phyloP scores from a whole-genome alignment of 2,888 invertebrate species.

The Crioceris asparagi region DNA sequence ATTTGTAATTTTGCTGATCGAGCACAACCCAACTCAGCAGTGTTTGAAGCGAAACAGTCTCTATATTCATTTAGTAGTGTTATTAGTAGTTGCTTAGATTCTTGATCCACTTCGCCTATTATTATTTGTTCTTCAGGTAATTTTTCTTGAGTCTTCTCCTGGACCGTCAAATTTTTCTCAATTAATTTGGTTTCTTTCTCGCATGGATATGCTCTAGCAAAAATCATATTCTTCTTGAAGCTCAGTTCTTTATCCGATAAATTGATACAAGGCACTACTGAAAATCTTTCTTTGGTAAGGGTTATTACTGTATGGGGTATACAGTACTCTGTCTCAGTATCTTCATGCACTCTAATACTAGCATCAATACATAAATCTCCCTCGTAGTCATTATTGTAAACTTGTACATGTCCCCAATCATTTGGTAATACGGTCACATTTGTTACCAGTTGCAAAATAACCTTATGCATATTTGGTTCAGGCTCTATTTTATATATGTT shows the following conservation, averaged over 20 bases:
- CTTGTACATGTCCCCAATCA: conserved; percentile 12
- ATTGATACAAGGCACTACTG: conserved; percentile 1
- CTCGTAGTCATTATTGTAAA: conserved; percentile 5
- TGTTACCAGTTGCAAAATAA: neutral
- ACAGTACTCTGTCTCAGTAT: conserved; percentile 1
- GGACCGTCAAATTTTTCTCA: neutral
- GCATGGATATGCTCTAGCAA: conserved; percentile 3
- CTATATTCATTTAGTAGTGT: conserved; percentile 5
- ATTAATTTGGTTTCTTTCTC: neutral
- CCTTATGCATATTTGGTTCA: conserved; percentile 1
- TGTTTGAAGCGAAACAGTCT: conserved; percentile 14
- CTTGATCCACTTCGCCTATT: neutral
- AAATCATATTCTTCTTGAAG: neutral
- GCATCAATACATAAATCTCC: conserved; percentile 4
- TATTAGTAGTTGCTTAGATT: conserved; percentile 3
- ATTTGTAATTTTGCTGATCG: conserved; percentile 15
- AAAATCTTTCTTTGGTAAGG: neutral
- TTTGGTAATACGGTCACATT: conserved; percentile 7
- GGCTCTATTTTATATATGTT: no score
- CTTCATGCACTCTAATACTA: conserved; percentile 4
- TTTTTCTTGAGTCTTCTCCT: neutral
- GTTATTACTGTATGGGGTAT: neutral
- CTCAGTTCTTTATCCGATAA: neutral
- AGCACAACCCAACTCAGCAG: conserved; percentile 15
- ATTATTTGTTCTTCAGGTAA: conserved; percentile 1